Evolutionary conservation across 2,113 vertebrate species (phyloP).

Genomic region (Sula dactylatra): DNA sequence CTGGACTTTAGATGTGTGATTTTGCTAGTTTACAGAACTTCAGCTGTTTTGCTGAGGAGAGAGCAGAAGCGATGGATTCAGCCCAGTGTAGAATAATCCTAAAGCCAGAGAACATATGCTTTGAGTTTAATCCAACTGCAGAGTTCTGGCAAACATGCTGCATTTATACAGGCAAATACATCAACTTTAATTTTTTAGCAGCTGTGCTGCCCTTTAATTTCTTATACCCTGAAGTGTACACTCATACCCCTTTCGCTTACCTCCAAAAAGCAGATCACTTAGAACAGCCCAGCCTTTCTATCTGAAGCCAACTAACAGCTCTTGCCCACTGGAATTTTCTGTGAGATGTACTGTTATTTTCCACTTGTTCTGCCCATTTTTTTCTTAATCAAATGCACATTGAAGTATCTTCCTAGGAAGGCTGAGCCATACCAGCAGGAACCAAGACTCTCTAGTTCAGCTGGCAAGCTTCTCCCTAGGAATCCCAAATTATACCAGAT

Average conservation of each 20-base stretch:
- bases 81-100: not conserved
- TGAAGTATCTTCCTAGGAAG: conserved; percentile 17
- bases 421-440: not conserved
- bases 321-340: conserved; percentile 32
- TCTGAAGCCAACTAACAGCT: conserved; percentile 8
- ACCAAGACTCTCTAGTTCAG: not conserved
- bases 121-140: conserved; percentile 31
- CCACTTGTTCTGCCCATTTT: conserved; percentile 39
- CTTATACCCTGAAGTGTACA: not conserved
- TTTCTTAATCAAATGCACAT: conserved; percentile 17
- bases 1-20: not conserved
- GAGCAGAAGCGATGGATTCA: not conserved
- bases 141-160: conserved; percentile 14
- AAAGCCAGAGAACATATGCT: conserved; percentile 25
- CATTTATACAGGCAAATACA: conserved; percentile 32
- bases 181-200: conserved; percentile 26
- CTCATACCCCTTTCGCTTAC: not conserved
- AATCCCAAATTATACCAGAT: not conserved
- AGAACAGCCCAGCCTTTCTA: not conserved
- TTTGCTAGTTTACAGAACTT: not conserved
- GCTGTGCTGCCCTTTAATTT: conserved; percentile 17
- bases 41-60: not conserved
- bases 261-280: not conserved
- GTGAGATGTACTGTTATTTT: conserved; percentile 11
- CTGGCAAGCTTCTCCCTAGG: not conserved